These are phyloP conservation scores for Aricia artaxerxes DNA, from an alignment of 2,888 invertebrate genomes.

Conservation along the genomic window DNA sequence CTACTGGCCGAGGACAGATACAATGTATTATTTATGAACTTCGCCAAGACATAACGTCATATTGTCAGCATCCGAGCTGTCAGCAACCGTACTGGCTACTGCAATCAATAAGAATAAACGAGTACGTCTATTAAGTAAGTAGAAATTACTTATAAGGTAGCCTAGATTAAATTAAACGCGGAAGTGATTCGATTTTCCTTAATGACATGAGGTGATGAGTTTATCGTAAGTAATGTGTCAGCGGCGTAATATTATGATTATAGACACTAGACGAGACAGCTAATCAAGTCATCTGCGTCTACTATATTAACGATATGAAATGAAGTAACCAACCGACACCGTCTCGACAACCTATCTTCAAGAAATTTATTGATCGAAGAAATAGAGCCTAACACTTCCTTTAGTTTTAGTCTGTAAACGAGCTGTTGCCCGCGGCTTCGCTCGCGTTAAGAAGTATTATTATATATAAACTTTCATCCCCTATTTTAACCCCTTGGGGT, in stretches of 20 bases:
- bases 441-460: too few species aligned
- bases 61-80: not conserved
- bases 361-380: not conserved
- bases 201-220: slow-evolving; percentile 2
- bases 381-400: too few species aligned
- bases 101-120: not conserved
- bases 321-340: not conserved
- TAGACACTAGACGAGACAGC: not conserved
- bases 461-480: too few species aligned
- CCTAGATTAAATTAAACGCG: not conserved
- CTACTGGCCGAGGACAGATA: not conserved
- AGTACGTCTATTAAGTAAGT: not conserved
- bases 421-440: too few species aligned
- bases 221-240: not conserved
- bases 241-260: not conserved
- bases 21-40: not conserved
- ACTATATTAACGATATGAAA: not conserved
- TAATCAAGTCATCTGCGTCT: not conserved
- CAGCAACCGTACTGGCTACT: not conserved
- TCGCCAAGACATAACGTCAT: too few species aligned
- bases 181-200: not conserved
- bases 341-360: not conserved
- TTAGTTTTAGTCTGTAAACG: too few species aligned
- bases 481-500: too few species aligned
- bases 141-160: not conserved